phyloP scores from a whole-genome alignment of 2,797 vertebrate species.

The Taeniopygia guttata region DNA sequence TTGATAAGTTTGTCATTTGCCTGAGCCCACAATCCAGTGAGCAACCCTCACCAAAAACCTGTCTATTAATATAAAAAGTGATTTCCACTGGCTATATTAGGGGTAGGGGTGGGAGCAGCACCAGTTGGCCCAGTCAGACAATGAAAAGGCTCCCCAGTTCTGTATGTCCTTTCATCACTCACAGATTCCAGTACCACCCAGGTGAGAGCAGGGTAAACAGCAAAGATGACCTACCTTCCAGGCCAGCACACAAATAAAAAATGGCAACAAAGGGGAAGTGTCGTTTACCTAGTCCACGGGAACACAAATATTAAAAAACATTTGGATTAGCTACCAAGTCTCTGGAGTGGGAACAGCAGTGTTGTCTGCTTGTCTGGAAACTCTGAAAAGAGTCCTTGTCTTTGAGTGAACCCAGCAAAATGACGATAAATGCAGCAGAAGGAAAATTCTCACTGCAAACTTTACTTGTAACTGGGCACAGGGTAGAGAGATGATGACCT shows the following conservation, averaged over 20 bases:
- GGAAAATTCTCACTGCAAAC: not conserved
- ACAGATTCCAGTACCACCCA: not conserved
- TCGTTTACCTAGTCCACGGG: constrained; percentile 46
- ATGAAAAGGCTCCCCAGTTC: not conserved
- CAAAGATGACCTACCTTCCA: not conserved
- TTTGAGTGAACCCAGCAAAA: constrained; percentile 17
- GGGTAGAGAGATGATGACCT: not conserved
- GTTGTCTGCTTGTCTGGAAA: constrained; percentile 48
- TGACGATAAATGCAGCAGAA: not conserved
- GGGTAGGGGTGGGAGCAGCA: not conserved
- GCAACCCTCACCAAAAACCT: not conserved
- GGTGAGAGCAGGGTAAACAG: constrained; percentile 11
- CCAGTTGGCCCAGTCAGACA: constrained; percentile 3
- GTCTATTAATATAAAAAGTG: not conserved
- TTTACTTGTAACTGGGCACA: not conserved
- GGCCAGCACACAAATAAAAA: not conserved
- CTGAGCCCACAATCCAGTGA: not conserved
- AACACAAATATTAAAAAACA: constrained; percentile 56
- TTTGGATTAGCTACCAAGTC: constrained; percentile 44
- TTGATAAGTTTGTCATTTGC: not conserved
- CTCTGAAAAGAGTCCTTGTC: constrained; percentile 56
- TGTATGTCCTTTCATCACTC: not conserved
- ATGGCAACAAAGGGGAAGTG: constrained; percentile 27
- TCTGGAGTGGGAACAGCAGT: constrained; percentile 37
- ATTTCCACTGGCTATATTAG: not conserved